These are phyloP conservation scores for Gymnocheta viridis DNA, from an alignment of 2,888 invertebrate genomes.

Conservation along the genomic window DNA sequence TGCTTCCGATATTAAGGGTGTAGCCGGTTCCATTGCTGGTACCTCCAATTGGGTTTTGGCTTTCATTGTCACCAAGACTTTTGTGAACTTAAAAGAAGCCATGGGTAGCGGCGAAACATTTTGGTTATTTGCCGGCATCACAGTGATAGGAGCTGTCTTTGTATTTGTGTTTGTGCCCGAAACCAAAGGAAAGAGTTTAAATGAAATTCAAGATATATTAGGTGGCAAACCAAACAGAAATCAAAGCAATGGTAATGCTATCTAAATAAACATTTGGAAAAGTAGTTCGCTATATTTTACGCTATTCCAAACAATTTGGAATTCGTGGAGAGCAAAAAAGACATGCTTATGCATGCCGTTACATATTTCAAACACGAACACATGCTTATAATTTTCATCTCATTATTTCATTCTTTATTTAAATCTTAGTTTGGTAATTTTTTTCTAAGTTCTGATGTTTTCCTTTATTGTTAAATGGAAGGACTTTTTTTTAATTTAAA, in stretches of 20 bases:
- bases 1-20: constrained; percentile 89
- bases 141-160: constrained; percentile 86
- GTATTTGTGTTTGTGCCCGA: constrained; percentile 85
- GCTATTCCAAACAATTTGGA: constrained; percentile 14
- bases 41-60: constrained; percentile 92
- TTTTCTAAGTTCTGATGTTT: constrained; percentile 28
- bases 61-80: constrained; percentile 90
- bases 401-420: constrained; percentile 24
- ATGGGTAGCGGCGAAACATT: constrained; percentile 87
- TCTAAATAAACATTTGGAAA: constrained; percentile 25
- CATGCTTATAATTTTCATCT: constrained; percentile 13
- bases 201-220: constrained; percentile 79
- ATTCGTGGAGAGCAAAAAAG: constrained; percentile 19
- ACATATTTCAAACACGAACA: not conserved
- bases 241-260: constrained; percentile 64
- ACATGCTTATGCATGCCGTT: constrained; percentile 13
- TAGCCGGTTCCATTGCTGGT: constrained; percentile 90
- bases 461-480: constrained; percentile 40
- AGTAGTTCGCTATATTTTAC: not conserved
- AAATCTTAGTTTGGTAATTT: constrained; percentile 6
- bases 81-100: constrained; percentile 83
- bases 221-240: constrained; percentile 72
- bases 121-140: constrained; percentile 88
- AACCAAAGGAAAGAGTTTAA: constrained; percentile 83
- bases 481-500: constrained; percentile 39